These are phyloP conservation scores for Melanotaenia maccullochi DNA, from an alignment of 2,797 vertebrate species.

Conservation along the genomic window DNA sequence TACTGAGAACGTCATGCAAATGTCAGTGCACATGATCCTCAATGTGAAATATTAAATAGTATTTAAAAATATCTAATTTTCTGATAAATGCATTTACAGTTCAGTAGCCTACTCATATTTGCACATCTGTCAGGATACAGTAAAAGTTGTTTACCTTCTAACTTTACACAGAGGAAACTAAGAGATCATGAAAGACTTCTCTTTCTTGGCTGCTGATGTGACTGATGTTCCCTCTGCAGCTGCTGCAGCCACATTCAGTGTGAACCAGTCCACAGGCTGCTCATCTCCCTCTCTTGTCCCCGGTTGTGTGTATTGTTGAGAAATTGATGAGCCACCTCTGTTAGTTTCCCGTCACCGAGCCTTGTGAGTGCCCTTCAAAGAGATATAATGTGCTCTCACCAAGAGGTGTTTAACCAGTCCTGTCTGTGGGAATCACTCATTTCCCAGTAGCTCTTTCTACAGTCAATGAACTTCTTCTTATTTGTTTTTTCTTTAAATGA, in stretches of 20 bases:
- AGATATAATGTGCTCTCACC: constrained; percentile 52
- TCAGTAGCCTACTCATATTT: neutral
- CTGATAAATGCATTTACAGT: neutral
- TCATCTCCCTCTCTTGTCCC: constrained; percentile 61
- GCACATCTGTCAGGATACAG: neutral
- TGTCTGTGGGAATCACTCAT: constrained; percentile 32
- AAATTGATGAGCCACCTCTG: constrained; percentile 61
- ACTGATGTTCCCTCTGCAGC: constrained; percentile 47
- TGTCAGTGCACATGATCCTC: neutral
- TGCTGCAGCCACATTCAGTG: constrained; percentile 34
- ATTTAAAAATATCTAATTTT: neutral
- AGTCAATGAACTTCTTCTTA: neutral
- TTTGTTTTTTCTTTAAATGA: constrained; percentile 1
- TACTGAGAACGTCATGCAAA: neutral
- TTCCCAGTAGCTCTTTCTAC: constrained; percentile 32
- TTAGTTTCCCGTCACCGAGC: constrained; percentile 45
- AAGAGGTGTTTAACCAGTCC: constrained; percentile 36
- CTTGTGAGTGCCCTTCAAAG: constrained; percentile 37
- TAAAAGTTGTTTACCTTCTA: neutral
- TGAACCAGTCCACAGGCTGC: constrained; percentile 47
- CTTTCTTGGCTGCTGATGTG: constrained; percentile 40
- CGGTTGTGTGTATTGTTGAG: constrained; percentile 56
- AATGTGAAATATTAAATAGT: neutral
- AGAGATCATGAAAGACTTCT: constrained; percentile 30
- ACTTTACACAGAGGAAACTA: constrained; percentile 19